phyloP scores from a whole-genome alignment of 2,113 vertebrate species.

The Harpagus bidentatus region DNA sequence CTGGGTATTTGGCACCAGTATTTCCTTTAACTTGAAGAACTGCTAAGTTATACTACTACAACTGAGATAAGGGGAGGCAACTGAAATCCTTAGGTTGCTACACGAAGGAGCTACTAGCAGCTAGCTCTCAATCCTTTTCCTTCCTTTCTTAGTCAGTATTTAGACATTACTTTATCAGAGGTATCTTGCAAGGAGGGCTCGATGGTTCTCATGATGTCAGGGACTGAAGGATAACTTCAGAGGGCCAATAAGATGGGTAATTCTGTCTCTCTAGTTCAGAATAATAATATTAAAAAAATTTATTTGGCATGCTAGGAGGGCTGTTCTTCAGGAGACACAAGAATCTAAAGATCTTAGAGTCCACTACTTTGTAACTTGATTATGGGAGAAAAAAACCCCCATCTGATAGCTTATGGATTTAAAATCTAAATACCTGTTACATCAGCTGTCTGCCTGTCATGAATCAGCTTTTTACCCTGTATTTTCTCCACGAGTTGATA shows the following conservation, averaged over 20 bases:
- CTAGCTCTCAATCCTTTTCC: not conserved
- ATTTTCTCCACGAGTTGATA: not conserved
- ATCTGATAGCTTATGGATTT: not conserved
- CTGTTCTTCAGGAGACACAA: not conserved
- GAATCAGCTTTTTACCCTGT: not conserved
- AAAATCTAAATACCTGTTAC: not conserved
- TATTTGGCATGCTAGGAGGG: not conserved
- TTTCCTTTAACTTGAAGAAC: not conserved
- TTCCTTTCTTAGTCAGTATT: not conserved
- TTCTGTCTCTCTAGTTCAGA: not conserved
- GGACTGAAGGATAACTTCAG: not conserved
- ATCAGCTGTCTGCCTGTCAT: not conserved
- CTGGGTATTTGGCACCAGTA: not conserved
- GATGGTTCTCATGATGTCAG: not conserved
- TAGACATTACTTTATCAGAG: not conserved
- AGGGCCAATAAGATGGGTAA: not conserved
- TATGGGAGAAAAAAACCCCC: too few species aligned
- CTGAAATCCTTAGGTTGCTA: not conserved
- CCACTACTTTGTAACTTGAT: not conserved
- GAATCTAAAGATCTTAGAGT: not conserved
- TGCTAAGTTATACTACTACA: not conserved
- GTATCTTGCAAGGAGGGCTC: not conserved
- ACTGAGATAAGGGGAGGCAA: not conserved
- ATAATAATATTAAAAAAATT: not conserved
- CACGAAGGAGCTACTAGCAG: not conserved